These are phyloP conservation scores for Phenacoccus solenopsis DNA, from an alignment of 1,140 invertebrate genomes.

Conservation along the genomic window DNA sequence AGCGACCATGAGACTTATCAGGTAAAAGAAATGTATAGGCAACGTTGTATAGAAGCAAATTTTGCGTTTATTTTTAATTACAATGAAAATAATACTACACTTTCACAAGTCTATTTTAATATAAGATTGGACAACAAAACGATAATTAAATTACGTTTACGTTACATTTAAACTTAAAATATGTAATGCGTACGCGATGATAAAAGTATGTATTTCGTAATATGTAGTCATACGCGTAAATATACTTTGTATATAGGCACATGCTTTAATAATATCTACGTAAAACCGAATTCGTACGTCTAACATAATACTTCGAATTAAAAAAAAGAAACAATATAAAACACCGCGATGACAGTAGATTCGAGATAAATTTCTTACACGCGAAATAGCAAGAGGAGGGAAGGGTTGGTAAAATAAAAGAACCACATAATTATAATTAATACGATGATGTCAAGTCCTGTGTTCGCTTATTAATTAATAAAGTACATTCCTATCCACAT, in stretches of 20 bases:
- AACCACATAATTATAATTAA: no score
- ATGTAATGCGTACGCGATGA: background rate
- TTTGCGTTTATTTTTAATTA: background rate
- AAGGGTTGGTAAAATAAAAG: no score
- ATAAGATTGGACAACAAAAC: background rate
- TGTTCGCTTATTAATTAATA: no score
- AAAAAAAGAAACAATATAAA: no score
- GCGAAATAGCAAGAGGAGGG: no score
- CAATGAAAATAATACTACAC: background rate
- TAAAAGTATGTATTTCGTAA: background rate
- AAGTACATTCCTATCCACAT: no score
- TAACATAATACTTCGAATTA: no score
- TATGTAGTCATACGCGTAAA: background rate
- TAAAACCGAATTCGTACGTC: background rate
- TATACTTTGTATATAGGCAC: slow-evolving; percentile 2
- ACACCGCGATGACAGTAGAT: no score
- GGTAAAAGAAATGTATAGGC: no score
- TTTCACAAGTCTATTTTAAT: background rate
- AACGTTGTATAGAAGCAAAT: slow-evolving; percentile 2
- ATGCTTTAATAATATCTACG: background rate
- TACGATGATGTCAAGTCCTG: no score
- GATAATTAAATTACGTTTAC: background rate
- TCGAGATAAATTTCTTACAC: no score
- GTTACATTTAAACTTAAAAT: background rate
- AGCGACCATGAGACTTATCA: no score